Evolutionary conservation across 1,140 invertebrate species (phyloP), one percentile per base, ranked within the genome.

Genomic region (Rhyacophila brunnea): DNA sequence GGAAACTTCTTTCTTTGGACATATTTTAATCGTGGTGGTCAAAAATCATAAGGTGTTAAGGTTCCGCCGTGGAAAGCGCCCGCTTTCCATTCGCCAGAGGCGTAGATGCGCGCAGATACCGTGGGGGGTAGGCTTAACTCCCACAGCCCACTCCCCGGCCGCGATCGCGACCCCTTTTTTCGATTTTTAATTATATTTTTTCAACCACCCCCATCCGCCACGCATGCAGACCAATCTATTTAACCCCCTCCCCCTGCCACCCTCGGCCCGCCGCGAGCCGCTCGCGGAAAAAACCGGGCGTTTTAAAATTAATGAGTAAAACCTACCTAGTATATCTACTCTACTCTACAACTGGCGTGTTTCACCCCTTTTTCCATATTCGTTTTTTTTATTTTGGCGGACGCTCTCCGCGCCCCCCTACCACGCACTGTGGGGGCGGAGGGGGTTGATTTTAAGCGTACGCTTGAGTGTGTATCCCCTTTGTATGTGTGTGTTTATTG

Each of bases 291-390:
- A 79, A 79, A 78, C 76, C 75, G 75, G 69, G 74, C 76, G 74
- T 78, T 79, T 79, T 79, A 78, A 79, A 79, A 79, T 79, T 79
- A 78, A 79, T 79, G 76, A 79, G 77, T 79, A 78, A 77, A 78
- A 58, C 61, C 63, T 62, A 64, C 63, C 62, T 48, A 57, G 23
- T 28, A 28, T 28, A 28, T 28, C 23, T 45, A 48, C 62, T 54
- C 50, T 46, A 42, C 34, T 55, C n/a, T 43, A 42, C 43, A 43
- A 55, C 46, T 43, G 54, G 58, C 60, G 58, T 64, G 58, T 56
- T 58, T 60, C 62, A 60, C 53, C 57, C 62, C 57, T 64, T 64
- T 64, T 60, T 60, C 62, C 62, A 60, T 59, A 60, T 60, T 51
- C 57, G 62, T 60, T 57, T 60, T 60, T 62, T 62, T 59, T 62